phyloP scores from a whole-genome alignment of 2,113 vertebrate genomes.

The Neopipo cinnamomea region DNA sequence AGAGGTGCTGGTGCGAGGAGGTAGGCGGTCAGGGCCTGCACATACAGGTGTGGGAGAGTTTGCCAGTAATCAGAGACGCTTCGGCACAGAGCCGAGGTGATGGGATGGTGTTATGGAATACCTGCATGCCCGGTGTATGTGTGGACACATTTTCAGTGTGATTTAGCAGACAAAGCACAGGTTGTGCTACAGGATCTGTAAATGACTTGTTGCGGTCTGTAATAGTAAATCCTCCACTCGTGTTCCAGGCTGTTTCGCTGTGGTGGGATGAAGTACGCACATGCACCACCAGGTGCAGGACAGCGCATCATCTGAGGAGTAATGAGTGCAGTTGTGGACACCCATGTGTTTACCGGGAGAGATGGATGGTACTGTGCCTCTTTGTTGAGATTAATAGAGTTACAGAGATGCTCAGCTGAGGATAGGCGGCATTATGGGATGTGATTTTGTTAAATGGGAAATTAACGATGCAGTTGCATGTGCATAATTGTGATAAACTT shows the following conservation, averaged over 20 bases:
- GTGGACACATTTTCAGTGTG: fast-evolving
- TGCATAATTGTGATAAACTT: not conserved
- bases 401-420: not conserved
- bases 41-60: not conserved
- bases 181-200: not conserved
- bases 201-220: not conserved
- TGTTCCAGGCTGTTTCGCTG: fast-evolving
- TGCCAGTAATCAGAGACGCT: fast-evolving
- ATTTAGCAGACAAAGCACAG: not conserved
- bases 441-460: not conserved
- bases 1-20: fast-evolving
- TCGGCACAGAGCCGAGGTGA: fast-evolving
- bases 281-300: fast-evolving
- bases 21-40: fast-evolving
- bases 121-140: fast-evolving
- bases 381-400: not conserved
- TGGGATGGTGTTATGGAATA: not conserved
- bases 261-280: fast-evolving
- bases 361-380: not conserved
- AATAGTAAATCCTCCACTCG: not conserved
- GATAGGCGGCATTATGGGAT: not conserved
- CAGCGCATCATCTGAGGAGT: fast-evolving
- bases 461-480: not conserved
- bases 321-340: fast-evolving
- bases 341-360: not conserved